Percentiles rank a stretch among this genome's conserved stretches.
Conservation (phyloP, 2,113 vertebrate species). For the Scartelaos histophorus region DNA sequence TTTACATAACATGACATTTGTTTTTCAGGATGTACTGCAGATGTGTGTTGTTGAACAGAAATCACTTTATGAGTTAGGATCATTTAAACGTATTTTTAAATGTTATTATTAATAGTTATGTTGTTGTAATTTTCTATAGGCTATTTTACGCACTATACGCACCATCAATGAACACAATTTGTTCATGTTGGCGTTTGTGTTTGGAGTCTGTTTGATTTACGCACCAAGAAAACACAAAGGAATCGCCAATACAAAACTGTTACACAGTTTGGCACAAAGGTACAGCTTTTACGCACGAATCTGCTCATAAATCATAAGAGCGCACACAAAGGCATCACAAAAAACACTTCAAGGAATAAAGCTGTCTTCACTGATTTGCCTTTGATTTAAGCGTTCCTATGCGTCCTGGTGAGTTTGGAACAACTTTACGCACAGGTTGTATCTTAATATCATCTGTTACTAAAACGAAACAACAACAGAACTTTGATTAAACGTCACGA, state of each 20-base stretch:
- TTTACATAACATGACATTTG: neutral
- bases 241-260: neutral
- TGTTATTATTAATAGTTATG: too few relatives aligned
- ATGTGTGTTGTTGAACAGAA: too few relatives aligned
- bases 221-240: neutral
- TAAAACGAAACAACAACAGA: neutral
- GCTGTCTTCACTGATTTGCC: neutral
- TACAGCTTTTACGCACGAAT: constrained; percentile 3
- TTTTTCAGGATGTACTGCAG: neutral
- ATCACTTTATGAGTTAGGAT: too few relatives aligned
- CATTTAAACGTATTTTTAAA: too few relatives aligned
- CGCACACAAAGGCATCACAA: neutral
- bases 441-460: neutral
- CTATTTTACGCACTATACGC: too few relatives aligned
- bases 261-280: neutral
- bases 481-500: neutral
- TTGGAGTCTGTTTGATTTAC: neutral
- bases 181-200: neutral
- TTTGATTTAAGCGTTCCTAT: constrained; percentile 1
- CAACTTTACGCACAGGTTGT: constrained; percentile 6
- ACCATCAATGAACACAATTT: neutral
- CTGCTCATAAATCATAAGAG: constrained; percentile 2
- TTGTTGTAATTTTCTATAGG: too few relatives aligned
- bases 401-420: neutral
- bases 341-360: constrained; percentile 5